Percentiles rank a stretch among this genome's conserved stretches.
Evolutionary conservation across 2,113 vertebrate genomes (phyloP).

Genomic region (Chelonoidis abingdonii): DNA sequence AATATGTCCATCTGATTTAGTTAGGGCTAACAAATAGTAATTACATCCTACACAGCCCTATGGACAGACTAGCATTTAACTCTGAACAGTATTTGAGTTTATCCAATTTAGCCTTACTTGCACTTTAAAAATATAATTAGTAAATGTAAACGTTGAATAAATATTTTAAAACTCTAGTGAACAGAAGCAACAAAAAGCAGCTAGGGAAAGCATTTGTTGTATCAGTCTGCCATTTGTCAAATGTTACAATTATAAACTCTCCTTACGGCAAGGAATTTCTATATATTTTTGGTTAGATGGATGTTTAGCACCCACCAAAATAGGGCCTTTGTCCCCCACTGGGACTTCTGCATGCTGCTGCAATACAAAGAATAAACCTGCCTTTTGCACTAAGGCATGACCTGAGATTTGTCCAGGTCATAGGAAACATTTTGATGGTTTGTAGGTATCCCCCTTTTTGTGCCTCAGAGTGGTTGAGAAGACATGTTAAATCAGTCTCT

Average conservation of each 20-base stretch:
- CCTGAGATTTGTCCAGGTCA: neutral
- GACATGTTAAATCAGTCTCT: neutral
- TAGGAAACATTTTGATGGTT: neutral
- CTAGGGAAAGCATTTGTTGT: neutral
- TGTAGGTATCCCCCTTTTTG: neutral
- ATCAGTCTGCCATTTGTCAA: neutral
- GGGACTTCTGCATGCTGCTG: neutral
- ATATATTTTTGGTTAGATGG: neutral
- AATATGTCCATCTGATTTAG: neutral
- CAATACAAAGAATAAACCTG: neutral
- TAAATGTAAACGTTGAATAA: neutral
- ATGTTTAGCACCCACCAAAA: neutral
- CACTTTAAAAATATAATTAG: neutral
- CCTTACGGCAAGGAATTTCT: neutral
- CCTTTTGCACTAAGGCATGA: accelerated
- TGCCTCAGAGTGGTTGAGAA: neutral
- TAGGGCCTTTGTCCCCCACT: neutral
- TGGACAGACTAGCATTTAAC: neutral
- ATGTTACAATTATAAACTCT: neutral
- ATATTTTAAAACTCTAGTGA: slow-evolving; percentile 12
- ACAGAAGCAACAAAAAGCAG: neutral
- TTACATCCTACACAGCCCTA: neutral
- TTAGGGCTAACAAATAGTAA: neutral
- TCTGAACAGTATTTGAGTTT: neutral
- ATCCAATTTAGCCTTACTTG: neutral